A percentile compares a stretch with the other conserved stretches of the same genome.
Conservation (phyloP, 2,888 invertebrate genomes). For the Apamea anceps region DNA sequence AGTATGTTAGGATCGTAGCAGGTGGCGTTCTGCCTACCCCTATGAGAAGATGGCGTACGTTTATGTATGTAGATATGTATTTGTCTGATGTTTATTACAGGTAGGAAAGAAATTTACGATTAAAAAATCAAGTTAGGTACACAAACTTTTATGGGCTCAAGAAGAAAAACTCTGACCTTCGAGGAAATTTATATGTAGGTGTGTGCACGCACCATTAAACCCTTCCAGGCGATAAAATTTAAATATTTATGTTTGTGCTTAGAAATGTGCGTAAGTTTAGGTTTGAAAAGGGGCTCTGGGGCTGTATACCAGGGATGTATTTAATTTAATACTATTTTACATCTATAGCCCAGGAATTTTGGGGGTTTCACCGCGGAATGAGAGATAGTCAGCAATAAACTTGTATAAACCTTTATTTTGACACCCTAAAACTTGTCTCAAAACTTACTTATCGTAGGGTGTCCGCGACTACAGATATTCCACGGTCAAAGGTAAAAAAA, state of each 20-base stretch:
- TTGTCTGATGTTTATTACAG: conserved; percentile 6
- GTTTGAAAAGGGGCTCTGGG: neutral
- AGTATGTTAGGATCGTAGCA: neutral
- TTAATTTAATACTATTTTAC: neutral
- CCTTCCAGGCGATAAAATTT: conserved; percentile 39
- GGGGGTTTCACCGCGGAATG: no score
- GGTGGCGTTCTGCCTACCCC: neutral
- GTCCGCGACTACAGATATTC: no score
- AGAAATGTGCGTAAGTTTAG: conserved; percentile 4
- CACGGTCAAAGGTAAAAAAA: no score
- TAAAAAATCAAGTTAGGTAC: conserved; percentile 16
- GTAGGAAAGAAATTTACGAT: conserved; percentile 1
- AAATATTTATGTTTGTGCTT: conserved; percentile 34
- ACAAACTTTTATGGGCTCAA: conserved; percentile 15
- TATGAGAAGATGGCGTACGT: neutral
- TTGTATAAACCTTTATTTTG: no score
- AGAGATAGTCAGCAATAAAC: no score
- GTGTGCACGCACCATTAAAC: conserved; percentile 32
- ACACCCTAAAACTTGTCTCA: no score
- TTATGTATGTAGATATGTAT: neutral
- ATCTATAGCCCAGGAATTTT: no score
- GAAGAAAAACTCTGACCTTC: conserved; percentile 19
- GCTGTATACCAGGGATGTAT: neutral
- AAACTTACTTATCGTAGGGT: no score
- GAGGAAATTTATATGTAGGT: conserved; percentile 37